Evolutionary conservation across 2,888 invertebrate genomes (phyloP).

Genomic region (Falcaria lacertinaria): DNA sequence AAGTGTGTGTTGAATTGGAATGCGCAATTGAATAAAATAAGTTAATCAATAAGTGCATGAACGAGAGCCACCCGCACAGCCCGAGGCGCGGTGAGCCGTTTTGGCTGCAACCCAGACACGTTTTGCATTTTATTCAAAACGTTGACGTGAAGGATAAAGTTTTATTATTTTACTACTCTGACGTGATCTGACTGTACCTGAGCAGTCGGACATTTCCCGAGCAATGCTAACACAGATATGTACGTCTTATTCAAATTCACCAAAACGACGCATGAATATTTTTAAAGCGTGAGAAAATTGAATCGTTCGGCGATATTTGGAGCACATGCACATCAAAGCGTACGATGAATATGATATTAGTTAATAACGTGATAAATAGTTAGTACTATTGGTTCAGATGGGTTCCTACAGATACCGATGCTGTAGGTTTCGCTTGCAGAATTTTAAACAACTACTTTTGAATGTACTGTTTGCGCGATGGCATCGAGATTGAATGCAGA

Average conservation of each 20-base stretch:
- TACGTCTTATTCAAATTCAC: conserved; percentile 12
- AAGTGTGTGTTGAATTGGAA: no score
- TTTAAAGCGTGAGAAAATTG: conserved; percentile 22
- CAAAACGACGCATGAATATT: conserved; percentile 15
- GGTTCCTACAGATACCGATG: not conserved
- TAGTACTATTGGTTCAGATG: conserved; percentile 1
- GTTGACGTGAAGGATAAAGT: conserved; percentile 75
- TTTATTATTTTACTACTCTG: conserved; percentile 76
- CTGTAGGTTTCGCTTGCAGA: conserved; percentile 22
- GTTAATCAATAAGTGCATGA: not conserved
- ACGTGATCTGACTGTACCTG: conserved; percentile 70
- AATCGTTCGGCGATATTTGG: conserved; percentile 24
- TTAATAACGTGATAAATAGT: conserved; percentile 24
- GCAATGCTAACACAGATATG: conserved; percentile 1
- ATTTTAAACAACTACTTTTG: conserved; percentile 37
- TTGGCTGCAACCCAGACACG: conserved; percentile 77
- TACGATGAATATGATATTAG: conserved; percentile 16
- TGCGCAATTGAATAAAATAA: no score
- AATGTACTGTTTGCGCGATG: conserved; percentile 41
- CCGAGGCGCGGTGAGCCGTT: conserved; percentile 37
- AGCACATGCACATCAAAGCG: conserved; percentile 5
- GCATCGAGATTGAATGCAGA: conserved; percentile 52
- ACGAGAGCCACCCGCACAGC: conserved; percentile 25
- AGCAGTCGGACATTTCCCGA: conserved; percentile 15
- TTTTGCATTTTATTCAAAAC: conserved; percentile 78